These are phyloP conservation scores for Eupsittula cactorum DNA, from an alignment of 2,113 vertebrate genomes.

Conservation along the genomic window DNA sequence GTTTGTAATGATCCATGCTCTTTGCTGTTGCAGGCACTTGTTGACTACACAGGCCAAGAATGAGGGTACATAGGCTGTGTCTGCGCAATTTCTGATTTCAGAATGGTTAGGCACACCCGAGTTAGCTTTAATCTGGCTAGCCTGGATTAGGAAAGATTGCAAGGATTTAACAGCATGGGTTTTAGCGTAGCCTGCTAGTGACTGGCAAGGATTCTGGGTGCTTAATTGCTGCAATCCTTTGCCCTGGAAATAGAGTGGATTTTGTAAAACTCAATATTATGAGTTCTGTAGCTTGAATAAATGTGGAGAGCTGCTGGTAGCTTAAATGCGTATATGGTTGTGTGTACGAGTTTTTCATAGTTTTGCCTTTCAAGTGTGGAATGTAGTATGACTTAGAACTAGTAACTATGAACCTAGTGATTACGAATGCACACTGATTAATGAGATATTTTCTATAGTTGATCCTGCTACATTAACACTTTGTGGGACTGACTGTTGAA, in stretches of 20 bases:
- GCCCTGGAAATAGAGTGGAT: background rate
- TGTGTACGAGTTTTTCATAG: background rate
- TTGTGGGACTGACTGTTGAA: background rate
- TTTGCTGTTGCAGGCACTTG: background rate
- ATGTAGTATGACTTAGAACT: background rate
- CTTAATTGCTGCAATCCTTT: background rate
- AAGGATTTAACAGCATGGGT: background rate
- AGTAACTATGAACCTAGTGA: background rate
- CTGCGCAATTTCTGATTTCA: background rate
- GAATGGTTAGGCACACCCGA: background rate
- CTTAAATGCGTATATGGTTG: background rate
- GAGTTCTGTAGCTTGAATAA: background rate
- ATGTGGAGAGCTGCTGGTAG: background rate
- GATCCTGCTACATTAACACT: background rate
- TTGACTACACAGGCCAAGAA: background rate
- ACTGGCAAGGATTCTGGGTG: background rate
- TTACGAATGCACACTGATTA: background rate
- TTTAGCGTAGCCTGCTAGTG: background rate
- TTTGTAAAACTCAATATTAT: background rate
- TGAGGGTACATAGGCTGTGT: background rate
- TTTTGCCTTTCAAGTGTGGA: background rate
- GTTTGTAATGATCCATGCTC: background rate
- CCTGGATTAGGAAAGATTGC: background rate
- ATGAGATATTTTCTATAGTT: background rate
- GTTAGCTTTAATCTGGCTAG: background rate